These are phyloP conservation scores for Drosophila longiperda DNA, from an alignment of 2,888 invertebrate genomes.

Conservation along the genomic window DNA sequence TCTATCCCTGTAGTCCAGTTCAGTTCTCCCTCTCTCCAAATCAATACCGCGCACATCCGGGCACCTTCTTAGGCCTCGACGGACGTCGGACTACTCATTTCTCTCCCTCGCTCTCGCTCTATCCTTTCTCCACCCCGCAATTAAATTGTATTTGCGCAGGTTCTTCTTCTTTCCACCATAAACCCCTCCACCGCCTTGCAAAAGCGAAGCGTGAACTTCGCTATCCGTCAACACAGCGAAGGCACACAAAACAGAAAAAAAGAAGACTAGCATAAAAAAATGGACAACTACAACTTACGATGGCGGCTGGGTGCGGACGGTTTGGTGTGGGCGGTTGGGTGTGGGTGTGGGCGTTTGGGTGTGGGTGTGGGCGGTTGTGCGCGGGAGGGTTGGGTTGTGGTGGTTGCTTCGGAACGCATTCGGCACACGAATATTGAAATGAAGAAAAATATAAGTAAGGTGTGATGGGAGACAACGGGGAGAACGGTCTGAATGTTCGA, in stretches of 20 bases:
- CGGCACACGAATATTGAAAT: background rate
- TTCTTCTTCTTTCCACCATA: constrained; percentile 29
- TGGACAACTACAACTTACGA: constrained; percentile 55
- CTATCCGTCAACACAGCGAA: constrained; percentile 56
- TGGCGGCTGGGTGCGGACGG: constrained; percentile 12
- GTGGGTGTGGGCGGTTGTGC: background rate
- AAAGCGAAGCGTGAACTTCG: constrained; percentile 51
- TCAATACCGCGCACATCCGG: constrained; percentile 27
- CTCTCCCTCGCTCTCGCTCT: constrained; percentile 27
- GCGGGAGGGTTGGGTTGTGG: background rate
- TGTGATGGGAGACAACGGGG: constrained; percentile 1
- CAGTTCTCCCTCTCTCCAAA: constrained; percentile 9
- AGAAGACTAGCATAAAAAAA: constrained; percentile 49
- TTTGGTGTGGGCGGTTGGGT: background rate
- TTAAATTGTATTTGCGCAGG: constrained; percentile 74
- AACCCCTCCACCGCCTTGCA: constrained; percentile 14
- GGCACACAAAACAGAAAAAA: constrained; percentile 44
- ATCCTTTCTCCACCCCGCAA: constrained; percentile 59
- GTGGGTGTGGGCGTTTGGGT: background rate
- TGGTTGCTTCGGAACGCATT: constrained; percentile 5
- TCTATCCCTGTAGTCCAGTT: constrained; percentile 22
- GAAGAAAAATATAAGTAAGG: background rate
- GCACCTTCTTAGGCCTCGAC: constrained; percentile 42
- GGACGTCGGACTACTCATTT: constrained; percentile 35
- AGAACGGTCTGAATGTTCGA: constrained; percentile 14